Evolutionary conservation across 2,797 vertebrate genomes (phyloP).

Genomic region (Psittacula derbiana): DNA sequence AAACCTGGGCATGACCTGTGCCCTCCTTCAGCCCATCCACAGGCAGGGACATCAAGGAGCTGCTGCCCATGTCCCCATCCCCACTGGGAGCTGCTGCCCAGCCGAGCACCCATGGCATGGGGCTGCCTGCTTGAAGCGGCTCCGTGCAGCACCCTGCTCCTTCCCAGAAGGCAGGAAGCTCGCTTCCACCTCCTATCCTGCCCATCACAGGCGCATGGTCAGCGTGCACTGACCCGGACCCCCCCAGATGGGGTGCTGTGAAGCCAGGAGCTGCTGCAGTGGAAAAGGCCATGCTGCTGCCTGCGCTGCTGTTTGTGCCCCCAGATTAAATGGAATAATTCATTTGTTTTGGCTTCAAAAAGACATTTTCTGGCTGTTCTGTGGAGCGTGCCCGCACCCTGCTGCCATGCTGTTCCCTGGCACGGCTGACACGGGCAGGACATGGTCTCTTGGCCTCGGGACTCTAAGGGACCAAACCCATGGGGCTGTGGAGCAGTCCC

Average conservation of each 20-base stretch:
- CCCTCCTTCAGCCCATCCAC: fast-evolving
- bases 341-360: neutral
- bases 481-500: fast-evolving
- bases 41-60: neutral
- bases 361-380: neutral
- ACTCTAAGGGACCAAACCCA: neutral
- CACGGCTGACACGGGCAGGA: neutral
- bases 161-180: fast-evolving
- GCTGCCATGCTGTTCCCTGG: neutral
- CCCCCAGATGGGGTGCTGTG: fast-evolving
- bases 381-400: fast-evolving
- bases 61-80: neutral
- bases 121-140: neutral
- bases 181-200: neutral
- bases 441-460: fast-evolving
- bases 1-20: neutral
- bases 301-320: neutral
- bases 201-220: neutral
- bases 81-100: neutral
- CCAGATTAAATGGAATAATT: neutral
- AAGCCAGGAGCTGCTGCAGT: neutral
- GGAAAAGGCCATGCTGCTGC: fast-evolving
- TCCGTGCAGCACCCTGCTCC: neutral
- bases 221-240: fast-evolving
- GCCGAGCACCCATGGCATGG: fast-evolving